phyloP scores from a whole-genome alignment of 1,140 invertebrate genomes.

The Campodea augens region DNA sequence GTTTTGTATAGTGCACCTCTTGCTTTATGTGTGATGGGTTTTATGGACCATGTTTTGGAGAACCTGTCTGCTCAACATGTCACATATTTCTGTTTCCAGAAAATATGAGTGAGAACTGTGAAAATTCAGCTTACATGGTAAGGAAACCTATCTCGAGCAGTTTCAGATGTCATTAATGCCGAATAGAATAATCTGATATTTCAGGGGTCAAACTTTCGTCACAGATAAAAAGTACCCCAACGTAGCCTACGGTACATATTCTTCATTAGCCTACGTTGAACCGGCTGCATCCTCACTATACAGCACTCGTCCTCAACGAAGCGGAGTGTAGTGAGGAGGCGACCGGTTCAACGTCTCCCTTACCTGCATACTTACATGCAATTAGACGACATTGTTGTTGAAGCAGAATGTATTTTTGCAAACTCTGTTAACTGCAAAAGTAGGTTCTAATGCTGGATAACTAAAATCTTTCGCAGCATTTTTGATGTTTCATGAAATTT shows the following conservation, averaged over 20 bases:
- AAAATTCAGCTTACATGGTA: slow-evolving; percentile 13
- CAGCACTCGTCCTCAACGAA: too few relatives aligned
- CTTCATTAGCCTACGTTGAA: background rate
- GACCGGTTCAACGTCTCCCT: too few relatives aligned
- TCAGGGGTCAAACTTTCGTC: background rate
- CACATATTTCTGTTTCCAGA: slow-evolving; percentile 77
- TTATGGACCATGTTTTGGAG: slow-evolving; percentile 76
- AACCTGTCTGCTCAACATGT: slow-evolving; percentile 80
- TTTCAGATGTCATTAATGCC: background rate
- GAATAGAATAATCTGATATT: slow-evolving; percentile 7
- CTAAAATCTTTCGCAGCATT: too few relatives aligned
- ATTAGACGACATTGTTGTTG: too few relatives aligned
- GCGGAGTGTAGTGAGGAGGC: background rate
- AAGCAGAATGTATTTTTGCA: too few relatives aligned
- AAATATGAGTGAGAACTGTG: slow-evolving; percentile 32
- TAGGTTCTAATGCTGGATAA: too few relatives aligned
- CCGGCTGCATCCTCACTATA: too few relatives aligned
- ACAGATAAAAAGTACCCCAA: background rate
- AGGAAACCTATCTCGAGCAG: slow-evolving; percentile 15
- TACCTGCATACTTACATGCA: too few relatives aligned
- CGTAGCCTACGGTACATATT: background rate
- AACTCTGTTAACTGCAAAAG: too few relatives aligned
- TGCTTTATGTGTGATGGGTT: slow-evolving; percentile 79
- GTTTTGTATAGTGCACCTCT: too few relatives aligned
- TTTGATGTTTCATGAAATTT: too few relatives aligned